Evolutionary conservation across 1,140 invertebrate species (phyloP), one percentile per base, ranked within the genome.

Genomic region (Vanessa tameamea): DNA sequence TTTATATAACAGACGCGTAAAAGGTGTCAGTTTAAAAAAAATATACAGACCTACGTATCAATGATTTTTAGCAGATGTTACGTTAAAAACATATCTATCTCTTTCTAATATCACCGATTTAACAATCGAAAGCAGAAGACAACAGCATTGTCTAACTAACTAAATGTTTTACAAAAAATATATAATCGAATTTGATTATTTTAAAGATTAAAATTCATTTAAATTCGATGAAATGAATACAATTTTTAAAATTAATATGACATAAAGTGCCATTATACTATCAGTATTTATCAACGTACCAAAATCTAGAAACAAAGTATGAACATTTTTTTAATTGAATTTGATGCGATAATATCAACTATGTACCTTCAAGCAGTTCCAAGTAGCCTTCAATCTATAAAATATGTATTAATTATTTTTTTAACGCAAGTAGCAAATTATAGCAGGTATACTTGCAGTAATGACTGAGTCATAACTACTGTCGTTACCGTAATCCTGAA

Each of bases 1-100:
- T 51, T 71, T 64, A 66, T 59, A 50, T 72, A 31, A 67, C 14
- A 6, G 31, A 23, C 0, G 11, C 31, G 59, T 15, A 26, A 16
- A 0, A 43, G 50, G 4, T 37, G 0, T 37, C 3, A 5, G 7
- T 37, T 37, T 5, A 37, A 37, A 5, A 31, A 37, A 37, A 5
- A 37, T 37, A 37, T 37, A 7, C 7, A 37, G 20, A 20, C 20
- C 20, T 20, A 20, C 20, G 1, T 20, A 20, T 20, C 20, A 20
- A 20, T 20, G 20, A 0, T 20, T 20, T 20, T 20, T 20, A 20
- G 20, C 20, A 20, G 26, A 6, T 31, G 26, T 31, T 4, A 4
- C 26, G 3, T 31, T 31, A 31, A 31, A 31, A 31, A 31, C 6
- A 31, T 43, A 11, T 43, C 6, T 43, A 43, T 43, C 37, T 43